These are phyloP conservation scores for Myotis yumanensis DNA, from an alignment of 2,113 vertebrate genomes.

Conservation along the genomic window DNA sequence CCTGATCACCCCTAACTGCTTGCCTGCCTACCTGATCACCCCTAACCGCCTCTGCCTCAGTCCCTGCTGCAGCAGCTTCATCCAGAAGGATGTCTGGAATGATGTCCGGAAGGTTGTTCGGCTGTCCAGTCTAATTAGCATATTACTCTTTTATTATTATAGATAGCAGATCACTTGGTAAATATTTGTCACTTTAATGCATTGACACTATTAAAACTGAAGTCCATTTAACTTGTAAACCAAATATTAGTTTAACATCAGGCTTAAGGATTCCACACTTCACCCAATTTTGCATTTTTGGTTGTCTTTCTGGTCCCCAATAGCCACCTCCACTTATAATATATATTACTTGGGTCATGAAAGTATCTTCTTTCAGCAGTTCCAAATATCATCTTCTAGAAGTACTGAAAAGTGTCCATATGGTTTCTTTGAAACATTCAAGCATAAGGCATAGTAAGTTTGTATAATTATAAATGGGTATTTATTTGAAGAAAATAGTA, in stretches of 20 bases:
- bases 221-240: conserved; percentile 21
- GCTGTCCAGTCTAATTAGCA: too few species aligned
- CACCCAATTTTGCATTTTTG: background rate
- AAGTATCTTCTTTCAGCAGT: background rate
- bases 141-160: too few species aligned
- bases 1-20: too few species aligned
- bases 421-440: conserved; percentile 22
- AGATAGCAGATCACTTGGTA: background rate
- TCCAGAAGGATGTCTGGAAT: too few species aligned
- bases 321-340: conserved; percentile 11
- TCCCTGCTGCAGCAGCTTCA: too few species aligned
- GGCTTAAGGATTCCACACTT: background rate
- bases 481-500: background rate
- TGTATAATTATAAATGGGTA: background rate
- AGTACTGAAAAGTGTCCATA: background rate
- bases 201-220: background rate
- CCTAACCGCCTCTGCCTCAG: too few species aligned
- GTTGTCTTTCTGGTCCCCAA: background rate
- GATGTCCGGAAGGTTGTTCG: too few species aligned
- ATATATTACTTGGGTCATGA: background rate
- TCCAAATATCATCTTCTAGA: background rate
- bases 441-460: conserved; percentile 10
- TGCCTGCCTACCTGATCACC: too few species aligned
- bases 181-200: conserved; percentile 36
- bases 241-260: conserved; percentile 41